phyloP scores from a whole-genome alignment of 1,140 invertebrate genomes.

The Prorops nasuta region DNA sequence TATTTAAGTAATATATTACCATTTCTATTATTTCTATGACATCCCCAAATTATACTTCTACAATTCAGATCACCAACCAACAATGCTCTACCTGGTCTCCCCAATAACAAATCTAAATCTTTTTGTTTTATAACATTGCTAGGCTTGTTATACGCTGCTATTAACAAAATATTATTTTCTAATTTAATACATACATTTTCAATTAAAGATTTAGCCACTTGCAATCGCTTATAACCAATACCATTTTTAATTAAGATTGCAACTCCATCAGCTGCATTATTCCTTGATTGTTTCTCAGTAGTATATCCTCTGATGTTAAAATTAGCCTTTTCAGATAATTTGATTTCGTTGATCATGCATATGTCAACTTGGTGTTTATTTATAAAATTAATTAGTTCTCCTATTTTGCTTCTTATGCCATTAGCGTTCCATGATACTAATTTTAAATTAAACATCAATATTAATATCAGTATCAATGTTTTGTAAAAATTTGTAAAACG shows the following conservation, averaged over 20 bases:
- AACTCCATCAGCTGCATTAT: too few relatives aligned
- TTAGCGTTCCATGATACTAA: conserved; percentile 33
- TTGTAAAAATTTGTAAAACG: conserved; percentile 19
- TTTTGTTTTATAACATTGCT: conserved; percentile 14
- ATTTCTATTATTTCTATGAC: conserved; percentile 25
- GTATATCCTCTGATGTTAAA: conserved; percentile 24
- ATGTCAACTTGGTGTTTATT: conserved; percentile 21
- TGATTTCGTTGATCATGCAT: conserved; percentile 29
- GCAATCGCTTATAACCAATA: too few relatives aligned
- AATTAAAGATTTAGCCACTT: too few relatives aligned
- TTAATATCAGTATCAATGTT: conserved; percentile 16
- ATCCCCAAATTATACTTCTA: conserved; percentile 24
- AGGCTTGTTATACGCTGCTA: conserved; percentile 28
- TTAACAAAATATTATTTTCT: conserved; percentile 20
- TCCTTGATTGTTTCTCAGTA: too few relatives aligned
- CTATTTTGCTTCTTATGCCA: conserved; percentile 21
- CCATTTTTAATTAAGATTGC: too few relatives aligned
- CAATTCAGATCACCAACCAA: conserved; percentile 34
- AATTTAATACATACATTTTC: conserved; percentile 24
- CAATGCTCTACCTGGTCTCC: conserved; percentile 23
- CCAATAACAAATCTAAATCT: conserved; percentile 19
- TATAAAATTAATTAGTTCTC: conserved; percentile 27
- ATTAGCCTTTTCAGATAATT: conserved; percentile 11
- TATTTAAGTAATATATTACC: conserved; percentile 21
- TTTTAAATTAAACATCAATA: conserved; percentile 17